Evolutionary conservation across 2,113 vertebrate species (phyloP).

Genomic region (Microcebus ravelobensis): DNA sequence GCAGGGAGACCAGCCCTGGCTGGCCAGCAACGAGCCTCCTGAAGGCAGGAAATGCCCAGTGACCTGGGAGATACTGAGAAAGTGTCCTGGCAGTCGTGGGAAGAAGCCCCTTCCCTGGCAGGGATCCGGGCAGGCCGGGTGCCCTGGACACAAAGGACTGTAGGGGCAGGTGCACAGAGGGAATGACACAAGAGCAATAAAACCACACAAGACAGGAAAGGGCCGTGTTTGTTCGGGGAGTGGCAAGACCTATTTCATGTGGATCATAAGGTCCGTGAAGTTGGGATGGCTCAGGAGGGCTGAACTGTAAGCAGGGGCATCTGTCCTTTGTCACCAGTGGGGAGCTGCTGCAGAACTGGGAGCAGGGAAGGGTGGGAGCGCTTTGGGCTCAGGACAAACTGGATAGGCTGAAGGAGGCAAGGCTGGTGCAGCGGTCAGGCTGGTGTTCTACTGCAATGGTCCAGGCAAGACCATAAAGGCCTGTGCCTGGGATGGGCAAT

Average conservation of each 20-base stretch:
- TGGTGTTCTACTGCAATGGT: fast-evolving
- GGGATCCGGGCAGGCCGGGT: not conserved
- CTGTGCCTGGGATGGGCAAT: fast-evolving
- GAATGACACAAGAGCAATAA: fast-evolving
- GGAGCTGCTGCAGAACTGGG: not conserved
- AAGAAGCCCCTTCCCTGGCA: not conserved
- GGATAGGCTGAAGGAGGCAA: not conserved
- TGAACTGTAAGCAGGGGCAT: not conserved
- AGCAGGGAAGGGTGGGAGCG: too few species aligned
- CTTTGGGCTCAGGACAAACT: not conserved
- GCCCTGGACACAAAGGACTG: not conserved
- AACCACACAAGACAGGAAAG: not conserved
- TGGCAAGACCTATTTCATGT: not conserved
- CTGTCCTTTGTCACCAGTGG: too few species aligned
- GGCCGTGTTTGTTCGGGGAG: not conserved
- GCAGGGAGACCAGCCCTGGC: not conserved
- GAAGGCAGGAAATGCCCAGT: not conserved
- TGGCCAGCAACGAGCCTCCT: fast-evolving
- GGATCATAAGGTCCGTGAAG: not conserved
- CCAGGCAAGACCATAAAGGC: not conserved
- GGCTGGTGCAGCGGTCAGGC: fast-evolving
- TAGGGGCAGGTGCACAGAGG: not conserved
- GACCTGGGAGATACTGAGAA: not conserved
- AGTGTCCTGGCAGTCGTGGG: fast-evolving
- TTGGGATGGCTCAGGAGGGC: too few species aligned